Percentiles rank a stretch among this genome's conserved stretches.
phyloP scores from a whole-genome alignment of 2,113 vertebrate species.

The Oreochromis tanganicae region DNA sequence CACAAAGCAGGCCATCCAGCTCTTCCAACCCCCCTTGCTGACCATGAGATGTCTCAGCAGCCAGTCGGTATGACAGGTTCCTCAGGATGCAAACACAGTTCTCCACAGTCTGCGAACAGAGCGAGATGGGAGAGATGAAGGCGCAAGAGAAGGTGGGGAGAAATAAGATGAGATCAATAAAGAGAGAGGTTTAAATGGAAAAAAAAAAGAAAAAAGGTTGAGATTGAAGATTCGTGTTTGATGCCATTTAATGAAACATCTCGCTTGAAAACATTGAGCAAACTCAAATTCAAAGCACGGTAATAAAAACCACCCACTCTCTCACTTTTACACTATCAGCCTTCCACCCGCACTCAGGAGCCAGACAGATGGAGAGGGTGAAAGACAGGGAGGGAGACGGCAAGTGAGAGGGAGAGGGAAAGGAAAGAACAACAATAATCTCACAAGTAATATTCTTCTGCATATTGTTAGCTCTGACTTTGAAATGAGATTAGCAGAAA shows the following conservation, averaged over 20 bases:
- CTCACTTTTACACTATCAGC: background rate
- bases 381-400: background rate
- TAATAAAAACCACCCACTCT: constrained; percentile 31
- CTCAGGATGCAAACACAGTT: constrained; percentile 99
- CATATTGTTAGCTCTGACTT: constrained; percentile 56
- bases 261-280: constrained; percentile 5
- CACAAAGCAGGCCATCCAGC: constrained; percentile 94
- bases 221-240: constrained; percentile 6
- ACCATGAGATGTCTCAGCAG: constrained; percentile 98
- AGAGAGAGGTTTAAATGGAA: background rate
- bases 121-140: background rate
- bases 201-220: background rate
- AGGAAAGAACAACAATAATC: constrained; percentile 1
- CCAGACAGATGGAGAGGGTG: background rate
- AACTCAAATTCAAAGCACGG: constrained; percentile 23
- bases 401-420: background rate
- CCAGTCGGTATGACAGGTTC: constrained; percentile 97
- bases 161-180: background rate
- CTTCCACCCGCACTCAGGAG: constrained; percentile 8
- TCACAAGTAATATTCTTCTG: constrained; percentile 19
- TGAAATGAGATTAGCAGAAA: constrained; percentile 66
- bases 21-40: constrained; percentile 97
- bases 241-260: constrained; percentile 33
- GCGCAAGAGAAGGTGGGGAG: background rate
- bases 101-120: constrained; percentile 86